Percentiles rank a stretch among this genome's conserved stretches.
Evolutionary conservation across 2,797 vertebrate genomes (phyloP).

Genomic region (Scyliorhinus canicula): DNA sequence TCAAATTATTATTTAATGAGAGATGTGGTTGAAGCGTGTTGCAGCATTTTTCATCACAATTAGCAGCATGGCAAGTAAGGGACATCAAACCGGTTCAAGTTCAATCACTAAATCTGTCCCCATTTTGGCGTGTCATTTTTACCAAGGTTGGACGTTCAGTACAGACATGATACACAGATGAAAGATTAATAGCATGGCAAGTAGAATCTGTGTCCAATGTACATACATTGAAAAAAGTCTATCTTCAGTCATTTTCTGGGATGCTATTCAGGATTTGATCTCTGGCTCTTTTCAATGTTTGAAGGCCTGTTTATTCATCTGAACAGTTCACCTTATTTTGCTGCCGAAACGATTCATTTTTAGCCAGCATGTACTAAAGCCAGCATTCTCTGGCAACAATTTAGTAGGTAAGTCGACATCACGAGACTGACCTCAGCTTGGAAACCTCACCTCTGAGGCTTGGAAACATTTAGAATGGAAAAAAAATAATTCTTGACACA

Average conservation of each 20-base stretch:
- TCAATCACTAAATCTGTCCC: neutral
- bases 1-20: neutral
- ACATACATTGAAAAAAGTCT: neutral
- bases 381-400: conserved; percentile 33
- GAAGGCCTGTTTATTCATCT: conserved; percentile 14
- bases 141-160: neutral
- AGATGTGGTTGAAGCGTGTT: neutral
- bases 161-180: neutral
- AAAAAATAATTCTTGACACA: neutral
- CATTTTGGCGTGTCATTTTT: neutral
- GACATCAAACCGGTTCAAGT: neutral
- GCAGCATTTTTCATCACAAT: neutral
- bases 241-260: neutral
- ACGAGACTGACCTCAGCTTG: conserved; percentile 20
- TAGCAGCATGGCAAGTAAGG: neutral
- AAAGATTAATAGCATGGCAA: neutral
- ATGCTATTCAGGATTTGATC: neutral
- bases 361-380: conserved; percentile 10
- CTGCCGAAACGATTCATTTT: neutral
- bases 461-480: conserved; percentile 33
- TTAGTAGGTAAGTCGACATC: conserved; percentile 8
- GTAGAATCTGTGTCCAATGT: neutral
- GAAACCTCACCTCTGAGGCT: conserved; percentile 9
- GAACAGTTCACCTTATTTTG: neutral
- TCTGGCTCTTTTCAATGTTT: conserved; percentile 15